Evolutionary conservation across 2,888 invertebrate genomes (phyloP).

Genomic region (Dynastes hyllus): DNA sequence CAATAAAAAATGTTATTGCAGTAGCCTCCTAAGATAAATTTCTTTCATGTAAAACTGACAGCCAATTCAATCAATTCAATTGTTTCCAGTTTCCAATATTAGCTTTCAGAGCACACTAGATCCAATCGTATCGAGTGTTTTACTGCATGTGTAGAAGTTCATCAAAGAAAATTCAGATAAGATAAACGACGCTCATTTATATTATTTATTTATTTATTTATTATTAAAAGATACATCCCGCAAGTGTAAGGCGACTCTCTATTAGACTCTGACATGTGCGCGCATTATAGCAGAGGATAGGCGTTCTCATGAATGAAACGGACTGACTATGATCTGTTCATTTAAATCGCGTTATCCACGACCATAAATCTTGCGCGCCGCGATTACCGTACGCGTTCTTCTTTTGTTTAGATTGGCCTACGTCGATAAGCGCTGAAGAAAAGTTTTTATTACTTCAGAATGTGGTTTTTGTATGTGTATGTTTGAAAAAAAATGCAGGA

Average conservation of each 20-base stretch:
- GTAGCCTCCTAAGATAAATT: too few species aligned
- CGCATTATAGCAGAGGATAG: not conserved
- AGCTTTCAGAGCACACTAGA: too few species aligned
- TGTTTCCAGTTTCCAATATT: too few species aligned
- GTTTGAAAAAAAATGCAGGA: not conserved
- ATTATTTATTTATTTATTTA: slow-evolving; percentile 21
- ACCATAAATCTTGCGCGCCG: slow-evolving; percentile 17
- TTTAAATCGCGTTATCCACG: slow-evolving; percentile 35
- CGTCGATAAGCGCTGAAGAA: slow-evolving; percentile 22
- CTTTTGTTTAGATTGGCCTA: slow-evolving; percentile 44
- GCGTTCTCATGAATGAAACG: slow-evolving; percentile 28
- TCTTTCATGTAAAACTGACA: too few species aligned
- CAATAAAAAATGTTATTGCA: too few species aligned
- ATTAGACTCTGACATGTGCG: not conserved
- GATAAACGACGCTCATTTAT: slow-evolving; percentile 27
- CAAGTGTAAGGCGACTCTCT: not conserved
- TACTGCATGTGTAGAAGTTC: slow-evolving; percentile 15
- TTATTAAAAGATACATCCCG: not conserved
- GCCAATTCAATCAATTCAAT: too few species aligned
- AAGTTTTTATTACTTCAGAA: slow-evolving; percentile 11
- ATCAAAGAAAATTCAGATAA: slow-evolving; percentile 15
- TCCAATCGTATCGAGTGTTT: not conserved
- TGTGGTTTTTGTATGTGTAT: slow-evolving; percentile 1
- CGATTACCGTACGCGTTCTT: slow-evolving; percentile 16
- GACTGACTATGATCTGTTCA: slow-evolving; percentile 24